A percentile compares a stretch with the other conserved stretches of the same genome.
Evolutionary conservation across 2,888 invertebrate genomes (phyloP).

Genomic region (Keiferia lycopersicella): DNA sequence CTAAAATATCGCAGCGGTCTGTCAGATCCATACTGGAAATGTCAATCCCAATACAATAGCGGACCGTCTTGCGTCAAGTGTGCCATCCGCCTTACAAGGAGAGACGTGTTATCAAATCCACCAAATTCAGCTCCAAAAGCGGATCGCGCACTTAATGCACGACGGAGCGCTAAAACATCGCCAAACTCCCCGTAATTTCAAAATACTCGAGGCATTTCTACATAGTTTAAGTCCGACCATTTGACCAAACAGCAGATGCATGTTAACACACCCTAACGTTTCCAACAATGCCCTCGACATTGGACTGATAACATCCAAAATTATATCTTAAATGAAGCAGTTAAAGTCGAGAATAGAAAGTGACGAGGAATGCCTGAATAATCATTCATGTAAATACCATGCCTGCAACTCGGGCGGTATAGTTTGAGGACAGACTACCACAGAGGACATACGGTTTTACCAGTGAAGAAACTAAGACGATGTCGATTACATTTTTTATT

Average conservation of each 20-base stretch:
- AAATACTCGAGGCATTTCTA: constrained; percentile 1
- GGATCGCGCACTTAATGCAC: no score
- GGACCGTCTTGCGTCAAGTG: no score
- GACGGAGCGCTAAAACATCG: background rate
- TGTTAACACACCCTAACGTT: constrained; percentile 62
- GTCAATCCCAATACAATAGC: no score
- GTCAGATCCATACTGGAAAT: no score
- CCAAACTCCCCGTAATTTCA: background rate
- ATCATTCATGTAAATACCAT: constrained; percentile 75
- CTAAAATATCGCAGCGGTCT: no score
- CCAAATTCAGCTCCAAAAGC: background rate
- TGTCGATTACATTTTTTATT: no score
- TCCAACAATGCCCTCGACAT: constrained; percentile 60
- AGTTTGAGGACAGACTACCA: no score
- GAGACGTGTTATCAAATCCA: no score
- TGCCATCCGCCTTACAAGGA: no score
- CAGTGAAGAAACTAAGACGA: no score
- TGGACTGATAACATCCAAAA: constrained; percentile 52
- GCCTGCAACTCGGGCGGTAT: constrained; percentile 53
- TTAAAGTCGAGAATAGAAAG: constrained; percentile 45
- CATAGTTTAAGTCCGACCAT: constrained; percentile 25
- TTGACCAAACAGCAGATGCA: constrained; percentile 31
- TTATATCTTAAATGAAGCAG: constrained; percentile 38
- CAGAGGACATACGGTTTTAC: no score
- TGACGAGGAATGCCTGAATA: constrained; percentile 49